Evolutionary conservation across 2,888 invertebrate species (phyloP), one percentile per base, ranked within the genome.

Genomic region (Invenusta paracnida): DNA sequence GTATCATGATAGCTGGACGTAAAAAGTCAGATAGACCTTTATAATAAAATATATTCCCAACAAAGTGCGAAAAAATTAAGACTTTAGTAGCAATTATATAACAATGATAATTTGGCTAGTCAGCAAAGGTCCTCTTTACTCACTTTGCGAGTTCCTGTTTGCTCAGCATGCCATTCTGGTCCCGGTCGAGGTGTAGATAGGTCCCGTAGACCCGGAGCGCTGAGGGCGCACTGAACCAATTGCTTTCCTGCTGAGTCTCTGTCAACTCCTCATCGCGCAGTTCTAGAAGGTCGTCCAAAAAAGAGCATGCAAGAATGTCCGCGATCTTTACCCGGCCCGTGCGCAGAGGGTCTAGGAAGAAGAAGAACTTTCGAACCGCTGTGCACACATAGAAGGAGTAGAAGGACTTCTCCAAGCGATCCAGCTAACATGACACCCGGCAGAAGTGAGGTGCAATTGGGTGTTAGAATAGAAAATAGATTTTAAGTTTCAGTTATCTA

Each of bases 351-450:
- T 98, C 98, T 17, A 98, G 93, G 91, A 97, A 98, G 92, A 98
- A 98, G 89, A 98, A 94, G 92, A 98, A 97, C 91, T 97, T 97
- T 88, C 97, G 93, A 0, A 96, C 96, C 0, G 96, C 97, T 0
- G 97, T 97, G 90, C 97, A 97, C 27, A 97, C 95, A 91, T 98
- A 98, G 93, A 98, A 98, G 13, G 95, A 95, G 89, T 96, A 96
- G 92, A 98, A 97, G 67, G 66, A 96, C 48, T 95, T 95, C 91
- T 97, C 96, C 85, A 98, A 92, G 0, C 96, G 95, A 90, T 96
- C 95, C 0, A 97, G 92, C 91, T 91, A 89, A 27, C 66, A 28
- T 25, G n/a, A n/a, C n/a, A n/a, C n/a, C n/a, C n/a, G n/a, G n/a
- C n/a, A n/a, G n/a, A n/a, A n/a, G n/a, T n/a, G n/a, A n/a, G n/a